Conservation (phyloP, 2,797 vertebrate genomes). For the Moxostoma hubbsi region DNA sequence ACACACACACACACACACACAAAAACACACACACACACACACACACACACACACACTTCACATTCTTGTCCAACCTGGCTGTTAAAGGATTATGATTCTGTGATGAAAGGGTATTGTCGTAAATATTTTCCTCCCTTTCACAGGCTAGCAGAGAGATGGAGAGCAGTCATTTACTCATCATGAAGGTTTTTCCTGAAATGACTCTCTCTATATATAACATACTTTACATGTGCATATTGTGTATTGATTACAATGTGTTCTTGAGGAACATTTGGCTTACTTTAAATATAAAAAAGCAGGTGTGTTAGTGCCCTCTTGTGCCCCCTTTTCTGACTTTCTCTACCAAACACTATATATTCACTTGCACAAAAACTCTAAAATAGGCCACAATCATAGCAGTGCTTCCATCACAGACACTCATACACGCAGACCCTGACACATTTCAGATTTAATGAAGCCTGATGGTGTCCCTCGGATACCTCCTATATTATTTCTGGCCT, state of each 20-base stretch:
- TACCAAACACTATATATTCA: background rate
- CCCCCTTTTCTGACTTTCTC: background rate
- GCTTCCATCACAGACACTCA: background rate
- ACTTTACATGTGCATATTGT: background rate
- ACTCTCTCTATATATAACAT: background rate
- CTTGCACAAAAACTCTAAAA: too few species aligned
- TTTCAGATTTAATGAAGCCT: slow-evolving; percentile 7
- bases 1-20: background rate
- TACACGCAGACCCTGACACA: background rate
- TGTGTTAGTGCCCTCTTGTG: slow-evolving; percentile 3
- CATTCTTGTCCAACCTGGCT: background rate
- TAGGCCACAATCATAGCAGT: too few species aligned
- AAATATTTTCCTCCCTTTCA: slow-evolving; percentile 13
- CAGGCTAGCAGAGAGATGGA: background rate
- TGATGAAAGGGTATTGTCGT: background rate
- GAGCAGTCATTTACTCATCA: background rate
- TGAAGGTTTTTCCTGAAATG: background rate
- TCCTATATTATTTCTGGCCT: too few species aligned
- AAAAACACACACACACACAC: slow-evolving; percentile 13
- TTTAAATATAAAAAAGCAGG: background rate
- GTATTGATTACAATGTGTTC: background rate
- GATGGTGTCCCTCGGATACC: background rate
- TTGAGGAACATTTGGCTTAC: background rate
- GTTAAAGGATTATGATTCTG: slow-evolving; percentile 19
- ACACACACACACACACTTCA: background rate